Evolutionary conservation across 2,888 invertebrate genomes (phyloP).

Genomic region (Nephrotoma flavescens): DNA sequence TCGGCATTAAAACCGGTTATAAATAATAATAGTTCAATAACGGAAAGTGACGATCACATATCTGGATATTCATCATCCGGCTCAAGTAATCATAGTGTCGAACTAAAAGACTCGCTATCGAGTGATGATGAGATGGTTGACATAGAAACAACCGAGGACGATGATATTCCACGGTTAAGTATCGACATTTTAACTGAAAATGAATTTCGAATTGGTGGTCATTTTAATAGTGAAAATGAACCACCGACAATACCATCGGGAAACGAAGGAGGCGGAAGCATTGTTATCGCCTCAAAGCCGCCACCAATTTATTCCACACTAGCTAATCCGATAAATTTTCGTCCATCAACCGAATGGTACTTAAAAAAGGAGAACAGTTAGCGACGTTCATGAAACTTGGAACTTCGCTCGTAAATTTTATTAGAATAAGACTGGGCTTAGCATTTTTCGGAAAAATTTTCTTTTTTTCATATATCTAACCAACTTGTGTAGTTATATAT

Average conservation of each 20-base stretch:
- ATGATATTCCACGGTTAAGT: slow-evolving; percentile 18
- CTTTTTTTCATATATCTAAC: background rate
- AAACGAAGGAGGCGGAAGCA: background rate
- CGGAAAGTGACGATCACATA: background rate
- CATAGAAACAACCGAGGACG: slow-evolving; percentile 75
- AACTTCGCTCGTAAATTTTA: background rate
- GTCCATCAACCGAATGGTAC: background rate
- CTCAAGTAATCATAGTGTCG: slow-evolving; percentile 9
- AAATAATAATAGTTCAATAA: slow-evolving; percentile 8
- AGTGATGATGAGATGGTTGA: slow-evolving; percentile 74
- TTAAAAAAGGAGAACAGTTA: background rate
- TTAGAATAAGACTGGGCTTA: background rate
- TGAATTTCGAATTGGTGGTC: background rate
- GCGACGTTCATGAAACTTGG: background rate
- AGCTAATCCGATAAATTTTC: background rate
- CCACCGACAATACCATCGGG: background rate
- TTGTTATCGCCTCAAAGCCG: background rate
- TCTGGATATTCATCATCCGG: background rate
- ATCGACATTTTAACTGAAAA: background rate
- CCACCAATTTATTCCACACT: background rate
- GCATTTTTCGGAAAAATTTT: background rate
- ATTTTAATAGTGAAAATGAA: background rate
- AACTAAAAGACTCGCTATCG: slow-evolving; percentile 15
- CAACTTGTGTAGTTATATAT: background rate
- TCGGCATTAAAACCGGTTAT: slow-evolving; percentile 19